Percentiles rank a stretch among this genome's conserved stretches.
These are phyloP conservation scores for Hafferia zeledoni DNA, from an alignment of 2,797 vertebrate species.

Conservation along the genomic window DNA sequence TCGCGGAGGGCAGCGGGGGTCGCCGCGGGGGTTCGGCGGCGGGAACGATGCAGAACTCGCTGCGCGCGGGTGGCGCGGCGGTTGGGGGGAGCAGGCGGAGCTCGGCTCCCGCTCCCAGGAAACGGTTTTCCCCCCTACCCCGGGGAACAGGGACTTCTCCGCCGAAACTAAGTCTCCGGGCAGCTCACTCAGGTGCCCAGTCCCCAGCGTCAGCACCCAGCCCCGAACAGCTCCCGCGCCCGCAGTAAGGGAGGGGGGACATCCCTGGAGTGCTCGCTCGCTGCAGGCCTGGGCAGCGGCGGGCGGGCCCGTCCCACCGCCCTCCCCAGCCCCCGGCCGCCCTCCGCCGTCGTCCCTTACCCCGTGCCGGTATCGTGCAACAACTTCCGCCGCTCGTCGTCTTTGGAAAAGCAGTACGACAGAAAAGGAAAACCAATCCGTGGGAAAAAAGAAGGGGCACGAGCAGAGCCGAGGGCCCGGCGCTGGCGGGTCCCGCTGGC, in stretches of 20 bases:
- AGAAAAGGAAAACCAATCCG: background rate
- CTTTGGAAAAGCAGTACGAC: constrained; percentile 37
- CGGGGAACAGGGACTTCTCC: background rate
- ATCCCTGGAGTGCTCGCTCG: background rate
- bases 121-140: background rate
- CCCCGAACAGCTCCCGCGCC: background rate
- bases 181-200: background rate
- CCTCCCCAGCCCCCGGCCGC: background rate
- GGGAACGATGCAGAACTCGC: background rate
- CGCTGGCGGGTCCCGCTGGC: background rate
- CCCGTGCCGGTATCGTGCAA: constrained; percentile 37
- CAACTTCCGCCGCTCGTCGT: constrained; percentile 31
- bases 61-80: background rate
- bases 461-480: background rate
- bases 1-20: background rate
- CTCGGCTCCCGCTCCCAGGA: background rate
- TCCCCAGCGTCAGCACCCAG: background rate
- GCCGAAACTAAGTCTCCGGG: background rate
- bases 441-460: background rate
- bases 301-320: no score
- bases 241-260: background rate
- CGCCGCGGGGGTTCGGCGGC: background rate
- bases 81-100: background rate
- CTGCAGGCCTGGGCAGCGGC: background rate
- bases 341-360: constrained; percentile 21